Percentiles rank a stretch among this genome's conserved stretches.
phyloP scores from a whole-genome alignment of 2,113 vertebrate genomes.

The Melanerpes aurifrons region DNA sequence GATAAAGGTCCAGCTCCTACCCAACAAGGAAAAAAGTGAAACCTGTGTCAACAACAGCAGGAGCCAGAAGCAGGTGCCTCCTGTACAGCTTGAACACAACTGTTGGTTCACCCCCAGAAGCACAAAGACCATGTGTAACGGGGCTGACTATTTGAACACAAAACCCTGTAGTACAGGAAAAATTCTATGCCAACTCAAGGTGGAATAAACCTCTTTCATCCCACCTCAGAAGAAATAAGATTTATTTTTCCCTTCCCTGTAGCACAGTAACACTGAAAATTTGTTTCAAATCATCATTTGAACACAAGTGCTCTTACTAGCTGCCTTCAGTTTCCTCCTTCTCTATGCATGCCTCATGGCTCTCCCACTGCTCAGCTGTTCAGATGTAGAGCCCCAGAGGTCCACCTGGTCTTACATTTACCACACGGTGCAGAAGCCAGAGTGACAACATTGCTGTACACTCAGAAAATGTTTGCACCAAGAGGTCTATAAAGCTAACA shows the following conservation, averaged over 20 bases:
- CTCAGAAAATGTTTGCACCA: background rate
- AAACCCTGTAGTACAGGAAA: rapidly evolving
- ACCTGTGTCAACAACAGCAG: background rate
- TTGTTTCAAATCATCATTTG: conserved; percentile 24
- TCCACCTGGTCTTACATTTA: background rate
- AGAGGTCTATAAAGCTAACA: background rate
- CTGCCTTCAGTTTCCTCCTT: background rate
- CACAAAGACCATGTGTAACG: background rate
- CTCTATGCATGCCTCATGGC: background rate
- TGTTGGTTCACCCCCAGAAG: background rate
- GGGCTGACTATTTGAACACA: background rate
- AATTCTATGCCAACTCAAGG: background rate
- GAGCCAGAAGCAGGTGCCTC: background rate
- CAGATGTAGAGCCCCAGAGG: conserved; percentile 10
- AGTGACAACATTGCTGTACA: conserved; percentile 21
- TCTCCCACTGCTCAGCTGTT: conserved; percentile 39
- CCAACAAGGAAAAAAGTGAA: background rate
- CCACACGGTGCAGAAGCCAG: background rate
- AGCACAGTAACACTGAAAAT: background rate
- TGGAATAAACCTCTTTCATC: background rate
- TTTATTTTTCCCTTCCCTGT: background rate
- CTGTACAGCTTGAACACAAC: background rate
- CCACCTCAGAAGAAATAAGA: background rate
- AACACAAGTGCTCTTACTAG: conserved; percentile 14
- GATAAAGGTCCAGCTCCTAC: background rate